Base-by-base conservation (phyloP, 53 echinoderm and acorn worm genomes). In the Astropecten irregularis region DNA sequence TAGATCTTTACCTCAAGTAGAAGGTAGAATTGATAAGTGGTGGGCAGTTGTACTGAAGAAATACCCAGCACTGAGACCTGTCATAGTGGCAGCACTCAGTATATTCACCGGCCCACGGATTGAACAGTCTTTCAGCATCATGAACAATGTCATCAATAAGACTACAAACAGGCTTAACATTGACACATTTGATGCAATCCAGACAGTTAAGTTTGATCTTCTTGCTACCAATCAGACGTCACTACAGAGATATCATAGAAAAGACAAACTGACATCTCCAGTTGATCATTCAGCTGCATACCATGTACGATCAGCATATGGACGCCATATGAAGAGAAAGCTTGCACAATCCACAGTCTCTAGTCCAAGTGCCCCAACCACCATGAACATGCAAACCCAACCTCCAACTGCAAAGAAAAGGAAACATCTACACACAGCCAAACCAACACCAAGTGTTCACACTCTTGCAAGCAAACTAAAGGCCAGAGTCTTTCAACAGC, bases 31-130 rank as follows among this genome's bases (percentile, higher is more conserved):
- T 71, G 85, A 63, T 33, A 85, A 72, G 47, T 81, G 52, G 79
- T 81, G 49, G 87, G 26, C 54, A 36, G 69, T 18, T 33, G 68
- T 68, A 34, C 34, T 87, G 14, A 77, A 77, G 46, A 72, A 26
- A 40, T 85, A 87, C 59, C 87, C 87, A 67, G 77, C 87, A 16
- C 25, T 87, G 56, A 68, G 77, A 37, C 66, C 49, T 30, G 22
- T 60, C 48, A 49, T 73, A 34, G 2, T 9, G 29, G 25, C 49
- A 34, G 81, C 79, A 53, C 47, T 87, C 1, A 20, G 35, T 30
- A 69, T 87, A 73, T 85, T 87, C 56, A 87, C 77, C 18, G 69
- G 87, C 20, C 81, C 69, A 72, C 18, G 73, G 16, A 84, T 84
- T 58, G 72, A 57, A 18, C 60, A 84, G 76, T 77, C 66, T 23